A percentile compares a stretch with the other conserved stretches of the same genome.
Evolutionary conservation across 2,797 vertebrate species (phyloP).

Genomic region (Nannoperca obscura): DNA sequence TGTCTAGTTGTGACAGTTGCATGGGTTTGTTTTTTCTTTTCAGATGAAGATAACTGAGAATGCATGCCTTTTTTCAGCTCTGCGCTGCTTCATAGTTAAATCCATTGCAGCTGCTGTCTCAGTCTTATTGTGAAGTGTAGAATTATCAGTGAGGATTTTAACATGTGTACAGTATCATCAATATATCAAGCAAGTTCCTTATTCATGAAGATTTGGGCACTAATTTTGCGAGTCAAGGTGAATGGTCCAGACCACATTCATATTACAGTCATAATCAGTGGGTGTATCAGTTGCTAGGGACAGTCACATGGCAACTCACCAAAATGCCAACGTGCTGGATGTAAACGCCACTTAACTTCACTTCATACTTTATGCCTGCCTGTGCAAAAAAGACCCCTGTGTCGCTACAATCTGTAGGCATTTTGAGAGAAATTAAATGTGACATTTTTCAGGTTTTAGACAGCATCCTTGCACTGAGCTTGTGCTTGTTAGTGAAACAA

Average conservation of each 20-base stretch:
- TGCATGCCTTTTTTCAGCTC: background rate
- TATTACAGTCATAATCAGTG: background rate
- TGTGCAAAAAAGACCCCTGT: no score
- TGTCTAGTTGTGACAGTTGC: slow-evolving; percentile 50
- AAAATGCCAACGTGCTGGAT: background rate
- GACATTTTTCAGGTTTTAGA: background rate
- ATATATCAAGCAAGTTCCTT: background rate
- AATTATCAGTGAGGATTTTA: background rate
- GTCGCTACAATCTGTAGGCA: background rate
- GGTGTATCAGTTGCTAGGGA: no score
- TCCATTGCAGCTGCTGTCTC: background rate
- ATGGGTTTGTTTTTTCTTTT: slow-evolving; percentile 32
- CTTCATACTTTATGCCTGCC: background rate
- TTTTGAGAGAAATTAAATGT: background rate
- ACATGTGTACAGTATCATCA: background rate
- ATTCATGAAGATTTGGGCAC: background rate
- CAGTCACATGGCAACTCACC: background rate
- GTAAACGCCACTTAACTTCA: background rate
- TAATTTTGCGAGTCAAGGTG: background rate
- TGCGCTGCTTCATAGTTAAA: background rate
- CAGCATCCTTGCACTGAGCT: background rate
- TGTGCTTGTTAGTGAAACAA: background rate
- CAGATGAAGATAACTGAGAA: slow-evolving; percentile 6
- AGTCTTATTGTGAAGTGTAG: background rate
- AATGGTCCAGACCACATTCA: background rate